These are phyloP conservation scores for Salvelinus fontinalis DNA, from an alignment of 2,113 vertebrate species.

Conservation along the genomic window DNA sequence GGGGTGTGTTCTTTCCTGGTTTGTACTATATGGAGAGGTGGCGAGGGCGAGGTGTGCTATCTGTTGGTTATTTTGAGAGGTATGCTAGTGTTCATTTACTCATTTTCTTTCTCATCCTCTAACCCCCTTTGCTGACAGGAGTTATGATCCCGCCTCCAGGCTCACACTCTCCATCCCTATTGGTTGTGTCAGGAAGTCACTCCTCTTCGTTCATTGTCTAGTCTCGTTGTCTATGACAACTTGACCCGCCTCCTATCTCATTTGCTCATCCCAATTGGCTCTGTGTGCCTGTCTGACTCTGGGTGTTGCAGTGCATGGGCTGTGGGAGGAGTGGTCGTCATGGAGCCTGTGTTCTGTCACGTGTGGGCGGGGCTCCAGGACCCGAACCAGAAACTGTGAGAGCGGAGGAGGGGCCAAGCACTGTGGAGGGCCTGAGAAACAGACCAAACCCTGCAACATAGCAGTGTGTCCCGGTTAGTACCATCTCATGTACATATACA, in stretches of 20 bases:
- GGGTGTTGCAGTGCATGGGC: constrained; percentile 86
- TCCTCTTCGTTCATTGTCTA: background rate
- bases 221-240: constrained; percentile 38
- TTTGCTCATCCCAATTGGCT: constrained; percentile 53
- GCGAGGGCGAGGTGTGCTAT: too few relatives aligned
- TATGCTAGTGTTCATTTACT: constrained; percentile 29
- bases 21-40: too few relatives aligned
- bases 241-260: constrained; percentile 22
- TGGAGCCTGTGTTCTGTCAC: constrained; percentile 97
- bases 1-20: too few relatives aligned
- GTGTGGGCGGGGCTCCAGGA: constrained; percentile 92
- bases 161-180: constrained; percentile 50
- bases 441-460: constrained; percentile 94
- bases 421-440: constrained; percentile 84
- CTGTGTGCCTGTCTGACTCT: constrained; percentile 35
- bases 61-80: too few relatives aligned
- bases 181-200: constrained; percentile 22
- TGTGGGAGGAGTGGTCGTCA: constrained; percentile 91
- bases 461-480: constrained; percentile 93
- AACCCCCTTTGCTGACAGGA: constrained; percentile 34
- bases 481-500: constrained; percentile 56
- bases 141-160: constrained; percentile 13
- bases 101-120: constrained; percentile 48
- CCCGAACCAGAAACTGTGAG: constrained; percentile 85
- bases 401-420: constrained; percentile 75